phyloP scores from a whole-genome alignment of 1,140 invertebrate species.

The Trigoniulus corallinus region DNA sequence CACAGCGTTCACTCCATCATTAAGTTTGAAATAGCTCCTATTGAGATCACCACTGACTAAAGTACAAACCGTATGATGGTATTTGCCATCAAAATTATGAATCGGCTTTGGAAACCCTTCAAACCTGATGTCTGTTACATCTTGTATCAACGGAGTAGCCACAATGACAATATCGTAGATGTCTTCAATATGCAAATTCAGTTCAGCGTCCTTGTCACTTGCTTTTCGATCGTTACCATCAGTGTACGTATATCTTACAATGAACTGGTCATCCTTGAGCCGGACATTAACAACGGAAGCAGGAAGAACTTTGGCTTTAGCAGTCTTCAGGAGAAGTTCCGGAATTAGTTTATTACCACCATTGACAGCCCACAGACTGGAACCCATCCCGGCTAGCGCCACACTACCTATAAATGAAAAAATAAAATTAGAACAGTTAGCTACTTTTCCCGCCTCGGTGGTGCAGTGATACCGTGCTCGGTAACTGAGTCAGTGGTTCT shows the following conservation, averaged over 20 bases:
- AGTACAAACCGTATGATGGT: conserved; percentile 38
- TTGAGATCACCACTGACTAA: conserved; percentile 37
- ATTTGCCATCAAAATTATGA: conserved; percentile 22
- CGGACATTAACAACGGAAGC: conserved; percentile 21
- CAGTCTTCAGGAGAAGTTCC: conserved; percentile 26
- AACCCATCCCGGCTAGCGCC: conserved; percentile 35
- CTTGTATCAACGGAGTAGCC: conserved; percentile 35
- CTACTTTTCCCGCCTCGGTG: too few relatives aligned
- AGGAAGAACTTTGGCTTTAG: conserved; percentile 26
- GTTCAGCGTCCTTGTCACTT: not conserved
- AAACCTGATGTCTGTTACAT: conserved; percentile 27
- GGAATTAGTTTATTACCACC: conserved; percentile 42
- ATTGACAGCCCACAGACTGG: conserved; percentile 38
- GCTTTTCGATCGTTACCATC: not conserved
- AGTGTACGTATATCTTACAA: conserved; percentile 4
- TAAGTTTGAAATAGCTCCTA: conserved; percentile 28
- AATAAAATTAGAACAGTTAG: too few relatives aligned
- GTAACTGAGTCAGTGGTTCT: too few relatives aligned
- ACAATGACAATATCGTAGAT: conserved; percentile 42
- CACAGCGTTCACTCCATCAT: conserved; percentile 22
- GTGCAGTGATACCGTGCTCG: too few relatives aligned
- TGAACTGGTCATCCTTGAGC: conserved; percentile 15
- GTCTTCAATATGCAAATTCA: not conserved
- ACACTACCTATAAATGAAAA: conserved; percentile 24
- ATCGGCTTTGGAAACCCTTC: conserved; percentile 22